A percentile compares a stretch with the other conserved stretches of the same genome.
phyloP scores from a whole-genome alignment of 2,797 vertebrate genomes.

The Nannoperca australis region DNA sequence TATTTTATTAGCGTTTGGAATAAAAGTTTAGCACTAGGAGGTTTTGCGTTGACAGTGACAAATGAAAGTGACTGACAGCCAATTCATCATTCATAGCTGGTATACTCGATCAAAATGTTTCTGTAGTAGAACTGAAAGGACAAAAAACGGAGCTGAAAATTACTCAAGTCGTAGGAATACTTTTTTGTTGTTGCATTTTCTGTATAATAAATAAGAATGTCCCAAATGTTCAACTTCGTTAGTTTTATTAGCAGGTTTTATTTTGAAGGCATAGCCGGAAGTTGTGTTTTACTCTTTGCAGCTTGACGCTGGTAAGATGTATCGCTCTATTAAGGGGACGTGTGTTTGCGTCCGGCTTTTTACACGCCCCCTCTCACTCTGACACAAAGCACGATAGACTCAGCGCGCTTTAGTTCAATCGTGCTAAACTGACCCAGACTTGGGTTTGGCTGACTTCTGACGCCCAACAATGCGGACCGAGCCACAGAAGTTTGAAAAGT shows the following conservation, averaged over 20 bases:
- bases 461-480: conserved; percentile 55
- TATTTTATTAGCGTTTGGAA: neutral
- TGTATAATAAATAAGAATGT: too few relatives aligned
- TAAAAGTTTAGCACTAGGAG: neutral
- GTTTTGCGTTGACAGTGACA: neutral
- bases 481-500: conserved; percentile 41
- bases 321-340: conserved; percentile 27
- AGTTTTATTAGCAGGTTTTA: neutral
- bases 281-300: conserved; percentile 1
- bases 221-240: too few relatives aligned
- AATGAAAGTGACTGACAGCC: neutral
- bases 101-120: neutral
- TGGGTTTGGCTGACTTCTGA: conserved; percentile 34
- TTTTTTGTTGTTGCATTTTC: too few relatives aligned
- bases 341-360: conserved; percentile 40
- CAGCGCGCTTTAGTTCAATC: conserved; percentile 49
- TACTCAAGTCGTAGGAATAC: neutral
- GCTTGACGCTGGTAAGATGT: conserved; percentile 11
- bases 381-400: conserved; percentile 46
- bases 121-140: neutral
- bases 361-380: conserved; percentile 65
- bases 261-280: conserved; percentile 33
- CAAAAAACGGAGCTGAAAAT: neutral
- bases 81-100: neutral
- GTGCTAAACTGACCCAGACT: conserved; percentile 24